Conservation (phyloP, 2,113 vertebrate species). For the Tupaia tana region DNA sequence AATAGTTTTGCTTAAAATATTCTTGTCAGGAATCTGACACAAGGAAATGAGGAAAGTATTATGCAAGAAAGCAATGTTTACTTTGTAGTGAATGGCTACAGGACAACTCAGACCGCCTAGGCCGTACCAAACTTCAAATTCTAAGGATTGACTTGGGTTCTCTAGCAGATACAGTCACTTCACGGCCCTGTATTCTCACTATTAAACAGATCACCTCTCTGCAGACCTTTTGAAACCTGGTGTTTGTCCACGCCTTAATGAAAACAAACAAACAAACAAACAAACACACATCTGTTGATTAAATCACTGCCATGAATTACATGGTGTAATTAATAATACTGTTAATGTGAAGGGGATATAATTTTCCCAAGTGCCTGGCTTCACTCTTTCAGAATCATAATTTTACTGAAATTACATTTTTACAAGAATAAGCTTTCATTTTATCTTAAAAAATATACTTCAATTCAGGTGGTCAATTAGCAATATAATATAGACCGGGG, state of each 20-base stretch:
- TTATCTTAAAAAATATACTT: background rate
- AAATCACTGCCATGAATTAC: background rate
- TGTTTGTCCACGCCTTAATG: background rate
- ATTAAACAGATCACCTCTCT: background rate
- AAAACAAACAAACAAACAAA: background rate
- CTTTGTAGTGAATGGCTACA: background rate
- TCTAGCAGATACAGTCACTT: background rate
- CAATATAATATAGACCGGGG: background rate
- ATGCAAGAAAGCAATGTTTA: background rate
- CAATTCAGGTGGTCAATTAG: background rate
- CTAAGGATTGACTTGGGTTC: background rate
- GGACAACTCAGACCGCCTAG: background rate
- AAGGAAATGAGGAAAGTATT: background rate
- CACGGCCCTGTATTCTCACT: background rate
- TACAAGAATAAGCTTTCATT: background rate
- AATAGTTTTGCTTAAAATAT: background rate
- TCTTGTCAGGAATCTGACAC: background rate
- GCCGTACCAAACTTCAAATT: background rate
- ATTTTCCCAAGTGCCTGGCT: background rate
- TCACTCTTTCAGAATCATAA: background rate
- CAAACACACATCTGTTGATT: background rate
- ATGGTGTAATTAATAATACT: background rate
- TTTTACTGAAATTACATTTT: constrained; percentile 7
- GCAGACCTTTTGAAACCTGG: background rate
- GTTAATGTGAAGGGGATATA: background rate